Conservation (phyloP, 2,113 vertebrate species). For the Cottus gobio region DNA sequence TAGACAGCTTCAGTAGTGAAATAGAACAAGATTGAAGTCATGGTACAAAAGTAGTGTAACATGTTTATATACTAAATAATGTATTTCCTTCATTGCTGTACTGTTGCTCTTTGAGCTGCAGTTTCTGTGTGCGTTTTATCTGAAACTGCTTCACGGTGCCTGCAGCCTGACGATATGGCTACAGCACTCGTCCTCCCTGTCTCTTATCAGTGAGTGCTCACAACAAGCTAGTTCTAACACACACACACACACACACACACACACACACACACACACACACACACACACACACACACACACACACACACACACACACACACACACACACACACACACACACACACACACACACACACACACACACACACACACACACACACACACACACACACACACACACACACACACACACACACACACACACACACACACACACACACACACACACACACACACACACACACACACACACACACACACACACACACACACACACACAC, state of each 20-base stretch:
- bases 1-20: no score
- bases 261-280: constrained; percentile 16
- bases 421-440: constrained; percentile 10
- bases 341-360: constrained; percentile 10
- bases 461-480: constrained; percentile 10
- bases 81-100: no score
- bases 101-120: no score
- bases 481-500: constrained; percentile 6
- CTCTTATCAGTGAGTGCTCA: no score
- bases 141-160: no score
- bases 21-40: no score
- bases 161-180: no score
- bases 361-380: constrained; percentile 6
- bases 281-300: background rate
- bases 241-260: constrained; percentile 6
- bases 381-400: constrained; percentile 10
- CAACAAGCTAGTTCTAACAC: no score
- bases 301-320: constrained; percentile 17
- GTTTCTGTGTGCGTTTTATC: no score
- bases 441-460: constrained; percentile 6
- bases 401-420: constrained; percentile 6
- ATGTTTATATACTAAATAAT: no score
- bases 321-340: constrained; percentile 6
- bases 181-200: no score
- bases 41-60: no score